Conservation (phyloP, 1,140 invertebrate genomes). For the Diachasmimorpha longicaudata region DNA sequence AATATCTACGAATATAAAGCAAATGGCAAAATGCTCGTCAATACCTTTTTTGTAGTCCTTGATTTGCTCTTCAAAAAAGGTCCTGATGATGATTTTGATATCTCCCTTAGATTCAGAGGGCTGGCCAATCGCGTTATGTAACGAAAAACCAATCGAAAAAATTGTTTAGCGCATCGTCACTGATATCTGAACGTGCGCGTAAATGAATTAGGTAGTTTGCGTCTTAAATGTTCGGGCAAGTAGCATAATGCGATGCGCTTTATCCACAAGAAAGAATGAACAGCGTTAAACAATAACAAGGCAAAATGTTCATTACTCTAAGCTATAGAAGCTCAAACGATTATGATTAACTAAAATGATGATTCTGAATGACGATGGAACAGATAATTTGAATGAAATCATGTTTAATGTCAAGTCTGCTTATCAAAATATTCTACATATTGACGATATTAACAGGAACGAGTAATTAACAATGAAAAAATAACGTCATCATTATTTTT, state of each 20-base stretch:
- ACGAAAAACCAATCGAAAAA: no score
- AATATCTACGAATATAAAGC: no score
- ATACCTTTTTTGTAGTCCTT: no score
- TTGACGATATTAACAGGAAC: slow-evolving; percentile 30
- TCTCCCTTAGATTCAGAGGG: no score
- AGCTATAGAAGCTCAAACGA: slow-evolving; percentile 41
- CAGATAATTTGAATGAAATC: slow-evolving; percentile 33
- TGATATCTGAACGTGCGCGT: neutral
- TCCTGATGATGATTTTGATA: no score
- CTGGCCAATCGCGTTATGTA: no score
- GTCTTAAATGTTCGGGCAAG: slow-evolving; percentile 8
- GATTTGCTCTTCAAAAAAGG: no score
- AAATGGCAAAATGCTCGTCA: no score
- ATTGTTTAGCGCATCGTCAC: no score
- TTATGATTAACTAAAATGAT: slow-evolving; percentile 23
- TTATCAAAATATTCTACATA: slow-evolving; percentile 39
- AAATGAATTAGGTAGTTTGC: slow-evolving; percentile 11
- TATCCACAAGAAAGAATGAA: slow-evolving; percentile 4
- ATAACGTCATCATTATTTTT: slow-evolving; percentile 3
- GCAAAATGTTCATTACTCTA: slow-evolving; percentile 45
- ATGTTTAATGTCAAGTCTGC: slow-evolving; percentile 43
- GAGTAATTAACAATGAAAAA: neutral
- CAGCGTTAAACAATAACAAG: neutral
- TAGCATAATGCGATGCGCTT: slow-evolving; percentile 5
- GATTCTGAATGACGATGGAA: slow-evolving; percentile 40